These are phyloP conservation scores for Unio delphinus DNA, from an alignment of 2,888 invertebrate genomes.

Conservation along the genomic window DNA sequence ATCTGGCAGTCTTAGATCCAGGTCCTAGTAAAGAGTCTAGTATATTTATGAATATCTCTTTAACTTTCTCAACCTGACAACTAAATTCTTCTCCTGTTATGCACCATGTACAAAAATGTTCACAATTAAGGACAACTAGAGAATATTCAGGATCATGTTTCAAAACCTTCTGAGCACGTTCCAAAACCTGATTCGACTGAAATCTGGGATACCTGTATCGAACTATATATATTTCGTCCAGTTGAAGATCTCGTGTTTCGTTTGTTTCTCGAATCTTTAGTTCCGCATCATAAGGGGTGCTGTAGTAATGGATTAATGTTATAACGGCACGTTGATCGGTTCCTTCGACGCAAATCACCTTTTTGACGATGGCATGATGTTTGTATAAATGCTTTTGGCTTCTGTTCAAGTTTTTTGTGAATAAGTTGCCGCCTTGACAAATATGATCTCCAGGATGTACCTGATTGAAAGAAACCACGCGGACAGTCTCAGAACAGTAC, in stretches of 20 bases:
- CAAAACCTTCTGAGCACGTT: conserved; percentile 11
- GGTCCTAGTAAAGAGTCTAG: conserved; percentile 1
- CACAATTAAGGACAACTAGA: conserved; percentile 1
- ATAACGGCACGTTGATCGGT: neutral
- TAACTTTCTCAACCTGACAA: conserved; percentile 9
- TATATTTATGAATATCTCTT: conserved; percentile 1
- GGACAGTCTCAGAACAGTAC: no score
- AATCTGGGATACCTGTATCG: conserved; percentile 12
- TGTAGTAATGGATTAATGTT: conserved; percentile 14
- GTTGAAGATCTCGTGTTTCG: conserved; percentile 4
- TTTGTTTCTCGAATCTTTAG: conserved; percentile 17
- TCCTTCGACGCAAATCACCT: neutral
- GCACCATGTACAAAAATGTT: conserved; percentile 11
- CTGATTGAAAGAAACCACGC: no score
- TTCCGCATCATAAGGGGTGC: conserved; percentile 11
- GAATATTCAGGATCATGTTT: neutral
- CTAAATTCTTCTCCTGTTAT: conserved; percentile 8
- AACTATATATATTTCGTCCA: conserved; percentile 16
- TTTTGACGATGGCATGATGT: conserved; percentile 25
- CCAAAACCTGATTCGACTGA: conserved; percentile 8
- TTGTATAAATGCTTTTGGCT: conserved; percentile 10
- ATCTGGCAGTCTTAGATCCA: conserved; percentile 8
- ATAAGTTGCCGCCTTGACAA: no score
- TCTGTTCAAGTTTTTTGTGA: fast-evolving
- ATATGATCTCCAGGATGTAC: no score